Evolutionary conservation across 1,140 invertebrate genomes (phyloP).

Genomic region (Prorops nasuta): DNA sequence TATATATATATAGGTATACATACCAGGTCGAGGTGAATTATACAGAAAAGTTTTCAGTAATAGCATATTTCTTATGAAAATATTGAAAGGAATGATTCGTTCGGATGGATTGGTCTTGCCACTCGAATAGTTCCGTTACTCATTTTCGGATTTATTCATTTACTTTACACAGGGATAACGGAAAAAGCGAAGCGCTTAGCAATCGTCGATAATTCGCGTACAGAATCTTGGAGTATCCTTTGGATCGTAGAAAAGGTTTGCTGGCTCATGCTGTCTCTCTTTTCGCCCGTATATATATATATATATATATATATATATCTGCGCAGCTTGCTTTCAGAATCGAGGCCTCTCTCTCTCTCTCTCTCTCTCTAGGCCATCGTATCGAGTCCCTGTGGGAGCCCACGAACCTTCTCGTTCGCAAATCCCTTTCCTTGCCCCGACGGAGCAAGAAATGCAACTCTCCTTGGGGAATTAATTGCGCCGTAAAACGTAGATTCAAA

Average conservation of each 20-base stretch:
- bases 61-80: too few species aligned
- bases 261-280: conserved; percentile 4
- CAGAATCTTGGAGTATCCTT: conserved; percentile 19
- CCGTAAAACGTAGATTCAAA: conserved; percentile 43
- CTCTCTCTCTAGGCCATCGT: conserved; percentile 3
- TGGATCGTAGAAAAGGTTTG: conserved; percentile 22
- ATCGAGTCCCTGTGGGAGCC: conserved; percentile 18
- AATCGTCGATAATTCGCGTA: conserved; percentile 25
- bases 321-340: too few species aligned
- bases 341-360: conserved; percentile 7
- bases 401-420: conserved; percentile 27
- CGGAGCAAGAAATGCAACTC: conserved; percentile 41
- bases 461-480: conserved; percentile 42
- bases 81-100: too few species aligned
- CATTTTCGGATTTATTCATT: too few species aligned
- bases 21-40: too few species aligned
- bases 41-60: too few species aligned
- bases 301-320: too few species aligned
- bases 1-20: too few species aligned
- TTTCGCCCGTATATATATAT: too few species aligned
- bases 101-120: too few species aligned
- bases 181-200: conserved; percentile 15
- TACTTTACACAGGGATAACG: conserved; percentile 5
- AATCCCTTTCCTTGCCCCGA: conserved; percentile 32
- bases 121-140: too few species aligned